phyloP scores from a whole-genome alignment of 2,797 vertebrate genomes.

The Rousettus madagascariensis region DNA sequence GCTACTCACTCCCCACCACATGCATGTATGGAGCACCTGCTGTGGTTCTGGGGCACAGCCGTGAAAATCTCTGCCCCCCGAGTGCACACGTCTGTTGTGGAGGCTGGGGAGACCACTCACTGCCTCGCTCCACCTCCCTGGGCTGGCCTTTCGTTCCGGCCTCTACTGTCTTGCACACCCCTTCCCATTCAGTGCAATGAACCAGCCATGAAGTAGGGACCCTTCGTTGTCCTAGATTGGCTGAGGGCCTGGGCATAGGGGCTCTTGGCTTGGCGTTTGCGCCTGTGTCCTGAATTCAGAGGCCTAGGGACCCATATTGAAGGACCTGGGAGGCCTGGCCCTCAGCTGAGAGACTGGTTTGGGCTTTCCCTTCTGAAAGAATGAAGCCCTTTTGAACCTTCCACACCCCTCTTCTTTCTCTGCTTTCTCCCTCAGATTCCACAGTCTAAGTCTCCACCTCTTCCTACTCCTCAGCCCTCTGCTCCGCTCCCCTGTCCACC shows the following conservation, averaged over 20 bases:
- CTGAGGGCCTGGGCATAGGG: neutral
- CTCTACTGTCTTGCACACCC: rapidly evolving
- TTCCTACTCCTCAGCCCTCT: rapidly evolving
- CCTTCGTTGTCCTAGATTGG: neutral
- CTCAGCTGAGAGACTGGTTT: neutral
- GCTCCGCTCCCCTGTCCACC: neutral
- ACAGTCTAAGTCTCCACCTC: too few relatives aligned
- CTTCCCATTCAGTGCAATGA: neutral
- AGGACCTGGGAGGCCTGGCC: neutral
- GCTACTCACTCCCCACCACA: neutral
- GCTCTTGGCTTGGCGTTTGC: neutral
- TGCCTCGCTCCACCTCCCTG: neutral
- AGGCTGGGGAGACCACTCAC: too few relatives aligned
- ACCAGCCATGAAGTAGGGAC: rapidly evolving
- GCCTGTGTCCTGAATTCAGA: neutral
- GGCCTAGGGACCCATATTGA: neutral
- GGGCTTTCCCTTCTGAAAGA: neutral
- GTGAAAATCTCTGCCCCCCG: neutral
- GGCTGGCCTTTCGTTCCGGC: neutral
- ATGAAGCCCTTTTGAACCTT: neutral
- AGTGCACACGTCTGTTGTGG: neutral
- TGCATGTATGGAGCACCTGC: neutral
- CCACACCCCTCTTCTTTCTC: neutral
- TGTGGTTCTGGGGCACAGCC: neutral
- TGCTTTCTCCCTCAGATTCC: neutral